These are phyloP conservation scores for Caenorhabditis uteleia DNA, from an alignment of 2,888 invertebrate genomes.

Conservation along the genomic window DNA sequence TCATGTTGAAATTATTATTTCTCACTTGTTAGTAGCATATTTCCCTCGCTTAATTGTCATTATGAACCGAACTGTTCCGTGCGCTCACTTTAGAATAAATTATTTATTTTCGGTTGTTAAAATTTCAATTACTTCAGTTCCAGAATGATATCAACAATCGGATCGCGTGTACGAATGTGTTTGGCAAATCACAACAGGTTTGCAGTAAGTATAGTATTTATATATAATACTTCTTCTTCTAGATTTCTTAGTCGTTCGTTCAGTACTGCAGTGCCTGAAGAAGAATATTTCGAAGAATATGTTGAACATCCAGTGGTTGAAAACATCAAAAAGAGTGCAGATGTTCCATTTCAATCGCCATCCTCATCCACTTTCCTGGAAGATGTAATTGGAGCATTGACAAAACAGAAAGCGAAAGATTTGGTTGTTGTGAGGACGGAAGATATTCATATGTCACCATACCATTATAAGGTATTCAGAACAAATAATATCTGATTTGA, in stretches of 20 bases:
- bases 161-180: not conserved
- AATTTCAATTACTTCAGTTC: not conserved
- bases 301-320: no score
- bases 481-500: not conserved
- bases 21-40: no score
- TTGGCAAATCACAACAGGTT: no score
- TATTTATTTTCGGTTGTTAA: not conserved
- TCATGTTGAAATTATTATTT: no score
- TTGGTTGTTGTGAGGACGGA: slow-evolving; percentile 14
- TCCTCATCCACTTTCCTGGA: slow-evolving; percentile 5
- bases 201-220: no score
- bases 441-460: slow-evolving; percentile 21
- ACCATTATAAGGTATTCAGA: slow-evolving; percentile 18
- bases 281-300: slow-evolving; percentile 36
- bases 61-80: no score
- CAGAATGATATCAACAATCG: not conserved
- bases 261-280: slow-evolving; percentile 15
- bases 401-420: slow-evolving; percentile 11
- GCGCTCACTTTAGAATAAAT: no score
- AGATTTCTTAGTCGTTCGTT: no score
- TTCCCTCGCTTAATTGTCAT: no score
- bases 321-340: no score
- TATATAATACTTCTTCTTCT: no score
- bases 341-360: not conserved
- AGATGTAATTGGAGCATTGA: slow-evolving; percentile 10